Conservation (phyloP, 2,888 invertebrate genomes). For the Nomada ferruginata region DNA sequence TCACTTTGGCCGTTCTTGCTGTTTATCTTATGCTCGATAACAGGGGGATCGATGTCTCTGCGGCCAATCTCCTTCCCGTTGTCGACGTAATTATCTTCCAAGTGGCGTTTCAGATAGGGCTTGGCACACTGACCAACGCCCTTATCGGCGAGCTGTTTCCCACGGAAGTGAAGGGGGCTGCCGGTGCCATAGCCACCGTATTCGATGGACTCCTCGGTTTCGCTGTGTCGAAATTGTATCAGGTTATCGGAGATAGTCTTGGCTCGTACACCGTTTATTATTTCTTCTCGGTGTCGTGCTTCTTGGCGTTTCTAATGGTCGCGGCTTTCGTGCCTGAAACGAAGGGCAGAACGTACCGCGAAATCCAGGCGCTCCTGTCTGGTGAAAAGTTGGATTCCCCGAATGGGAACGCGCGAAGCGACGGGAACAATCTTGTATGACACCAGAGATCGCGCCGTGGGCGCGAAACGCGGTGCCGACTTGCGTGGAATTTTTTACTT, state of each 20-base stretch:
- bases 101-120: constrained; percentile 79
- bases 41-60: constrained; percentile 68
- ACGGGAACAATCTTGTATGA: constrained; percentile 39
- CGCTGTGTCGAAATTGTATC: constrained; percentile 79
- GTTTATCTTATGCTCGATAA: constrained; percentile 74
- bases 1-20: constrained; percentile 76
- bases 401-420: neutral
- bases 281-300: constrained; percentile 78
- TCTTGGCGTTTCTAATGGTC: constrained; percentile 78
- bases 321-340: constrained; percentile 79
- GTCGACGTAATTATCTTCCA: constrained; percentile 79
- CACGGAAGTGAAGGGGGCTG: constrained; percentile 79
- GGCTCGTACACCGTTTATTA: constrained; percentile 76
- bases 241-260: constrained; percentile 73
- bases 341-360: constrained; percentile 78
- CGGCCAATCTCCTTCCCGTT: constrained; percentile 77
- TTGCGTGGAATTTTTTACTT: too few relatives aligned
- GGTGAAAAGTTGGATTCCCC: neutral
- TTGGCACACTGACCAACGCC: constrained; percentile 81
- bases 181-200: constrained; percentile 78
- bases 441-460: constrained; percentile 19
- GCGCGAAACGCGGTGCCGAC: neutral
- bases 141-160: constrained; percentile 81
- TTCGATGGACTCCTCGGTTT: constrained; percentile 81
- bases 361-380: constrained; percentile 78